phyloP scores from a whole-genome alignment of 2,797 vertebrate species.

The Oreonectes daqikongensis region DNA sequence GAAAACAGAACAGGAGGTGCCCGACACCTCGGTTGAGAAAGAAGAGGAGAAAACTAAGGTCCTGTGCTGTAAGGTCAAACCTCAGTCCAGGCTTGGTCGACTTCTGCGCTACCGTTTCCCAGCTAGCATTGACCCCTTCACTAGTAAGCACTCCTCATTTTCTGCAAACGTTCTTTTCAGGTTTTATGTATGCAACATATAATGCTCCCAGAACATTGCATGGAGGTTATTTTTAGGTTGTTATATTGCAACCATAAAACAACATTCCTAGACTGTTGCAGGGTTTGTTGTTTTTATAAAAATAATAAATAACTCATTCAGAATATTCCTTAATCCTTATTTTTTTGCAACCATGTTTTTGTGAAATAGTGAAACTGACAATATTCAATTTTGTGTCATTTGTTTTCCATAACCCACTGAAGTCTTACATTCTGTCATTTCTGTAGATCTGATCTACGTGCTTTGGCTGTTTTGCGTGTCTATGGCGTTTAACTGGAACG shows the following conservation, averaged over 20 bases:
- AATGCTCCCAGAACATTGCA: too few species aligned
- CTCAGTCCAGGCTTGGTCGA: constrained; percentile 69
- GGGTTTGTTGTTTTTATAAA: too few species aligned
- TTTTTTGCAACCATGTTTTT: too few species aligned
- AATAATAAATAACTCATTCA: too few species aligned
- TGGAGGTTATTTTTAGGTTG: too few species aligned
- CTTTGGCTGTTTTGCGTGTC: constrained; percentile 95
- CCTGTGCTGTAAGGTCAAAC: constrained; percentile 82
- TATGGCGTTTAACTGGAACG: constrained; percentile 97
- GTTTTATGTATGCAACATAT: too few species aligned
- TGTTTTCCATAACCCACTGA: not conserved
- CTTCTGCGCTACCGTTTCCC: constrained; percentile 81
- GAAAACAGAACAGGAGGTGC: constrained; percentile 18
- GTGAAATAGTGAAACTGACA: too few species aligned
- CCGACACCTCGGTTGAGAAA: constrained; percentile 29
- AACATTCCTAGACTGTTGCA: too few species aligned
- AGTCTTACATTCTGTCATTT: not conserved
- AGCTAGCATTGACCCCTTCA: constrained; percentile 93
- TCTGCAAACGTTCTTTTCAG: not conserved
- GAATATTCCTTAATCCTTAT: too few species aligned
- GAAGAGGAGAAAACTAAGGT: constrained; percentile 69
- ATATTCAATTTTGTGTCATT: too few species aligned
- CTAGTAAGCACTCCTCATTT: constrained; percentile 82
- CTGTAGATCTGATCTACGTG: constrained; percentile 88
- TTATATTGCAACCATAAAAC: too few species aligned